Percentiles rank a stretch among this genome's conserved stretches.
Conservation (phyloP, 2,888 invertebrate species). For the Synanthedon formicaeformis region DNA sequence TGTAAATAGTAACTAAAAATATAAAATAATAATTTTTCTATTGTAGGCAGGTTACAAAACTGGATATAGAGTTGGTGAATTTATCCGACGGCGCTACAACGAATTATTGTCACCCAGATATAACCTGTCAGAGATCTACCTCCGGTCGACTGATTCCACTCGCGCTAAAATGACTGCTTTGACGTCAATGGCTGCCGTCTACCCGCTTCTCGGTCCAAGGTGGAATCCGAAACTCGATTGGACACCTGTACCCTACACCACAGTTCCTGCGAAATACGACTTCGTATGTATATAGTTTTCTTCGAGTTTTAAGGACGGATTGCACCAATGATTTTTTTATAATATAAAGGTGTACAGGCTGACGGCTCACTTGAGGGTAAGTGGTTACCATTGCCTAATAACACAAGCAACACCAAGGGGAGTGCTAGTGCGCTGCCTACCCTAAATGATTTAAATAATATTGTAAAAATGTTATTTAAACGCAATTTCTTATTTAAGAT, state of each 20-base stretch:
- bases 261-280: neutral
- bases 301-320: neutral
- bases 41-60: constrained; percentile 20
- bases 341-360: too few species aligned
- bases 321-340: neutral
- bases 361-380: too few species aligned
- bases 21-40: neutral
- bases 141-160: constrained; percentile 1
- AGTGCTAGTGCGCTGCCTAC: too few species aligned
- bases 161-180: constrained; percentile 3
- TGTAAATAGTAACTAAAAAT: too few species aligned
- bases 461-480: neutral
- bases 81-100: constrained; percentile 22
- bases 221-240: constrained; percentile 1
- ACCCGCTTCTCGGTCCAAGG: neutral
- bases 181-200: constrained; percentile 1
- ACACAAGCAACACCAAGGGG: too few species aligned
- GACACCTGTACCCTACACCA: constrained; percentile 3
- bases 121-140: constrained; percentile 20
- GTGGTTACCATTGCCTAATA: too few species aligned
- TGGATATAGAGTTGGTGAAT: constrained; percentile 20
- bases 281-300: constrained; percentile 1
- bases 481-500: neutral
- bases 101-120: constrained; percentile 21
- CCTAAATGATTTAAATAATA: too few species aligned